Base-by-base conservation (phyloP, 2,888 invertebrate genomes). In the Pseudococcus jackbeardsleyi region DNA sequence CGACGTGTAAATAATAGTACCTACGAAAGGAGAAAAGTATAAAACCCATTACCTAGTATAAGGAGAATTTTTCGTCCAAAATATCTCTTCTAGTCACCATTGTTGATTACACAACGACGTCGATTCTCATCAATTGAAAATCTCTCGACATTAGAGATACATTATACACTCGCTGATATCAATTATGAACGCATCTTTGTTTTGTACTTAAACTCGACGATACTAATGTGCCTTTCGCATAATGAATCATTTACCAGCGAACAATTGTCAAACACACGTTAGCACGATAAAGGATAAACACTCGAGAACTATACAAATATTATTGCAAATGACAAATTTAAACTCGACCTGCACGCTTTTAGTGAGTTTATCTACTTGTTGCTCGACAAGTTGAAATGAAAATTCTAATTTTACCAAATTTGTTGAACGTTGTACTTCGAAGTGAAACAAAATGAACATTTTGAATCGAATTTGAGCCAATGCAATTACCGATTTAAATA, bases 141-240 rank as follows among this genome's bases (percentile, higher is more conserved):
- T 3, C 19, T 22, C 22, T 22, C 64, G 22, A 22, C 64, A 64
- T n/a, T 5, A 59, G 17, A 15, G 54, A 54, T 33, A 54, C 54
- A 54, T 5, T 5, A 59, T n/a, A 64, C 22, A 64, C 64, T 19
- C 22, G 19, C 15, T 59, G 64, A 64, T 64, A 64, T 64, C 64
- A 64, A 64, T 64, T 64, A 64, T 64, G 64, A 22, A 64, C 64
- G 64, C 22, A 22, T 64, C 19, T 64, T 64, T 64, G 64, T 59
- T 33, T 33, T 2, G 26, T 33, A 9, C 8, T 9, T 42, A 5
- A 22, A 22, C 9, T 12, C 22, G 12, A 64, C 64, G 64, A 64
- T 22, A 64, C 5, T 59, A 59, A 64, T 64, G 64, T 64, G 64
- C 22, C 22, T 64, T 64, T 64, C 22, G 19, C 8, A 64, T 64